phyloP scores from a whole-genome alignment of 2,113 vertebrate genomes.

The Pagrus major region DNA sequence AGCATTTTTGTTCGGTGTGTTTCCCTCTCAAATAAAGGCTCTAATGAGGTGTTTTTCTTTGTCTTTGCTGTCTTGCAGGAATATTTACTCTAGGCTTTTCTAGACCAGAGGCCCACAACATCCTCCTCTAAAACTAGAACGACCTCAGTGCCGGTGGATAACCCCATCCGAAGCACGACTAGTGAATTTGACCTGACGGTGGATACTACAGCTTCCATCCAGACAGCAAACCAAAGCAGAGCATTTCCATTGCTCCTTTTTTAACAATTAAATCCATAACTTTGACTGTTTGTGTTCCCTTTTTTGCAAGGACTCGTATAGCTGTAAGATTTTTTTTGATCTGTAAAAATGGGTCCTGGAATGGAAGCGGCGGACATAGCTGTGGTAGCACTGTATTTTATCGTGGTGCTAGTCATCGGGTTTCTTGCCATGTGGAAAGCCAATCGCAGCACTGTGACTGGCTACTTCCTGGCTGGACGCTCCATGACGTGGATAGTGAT shows the following conservation, averaged over 20 bases:
- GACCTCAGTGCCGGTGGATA: conserved; percentile 91
- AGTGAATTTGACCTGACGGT: conserved; percentile 84
- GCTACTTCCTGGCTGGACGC: conserved; percentile 98
- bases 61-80: conserved; percentile 99
- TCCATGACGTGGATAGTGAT: conserved; percentile 97
- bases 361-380: conserved; percentile 96
- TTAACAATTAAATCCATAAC: conserved; percentile 3
- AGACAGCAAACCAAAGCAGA: conserved; percentile 95
- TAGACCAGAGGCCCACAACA: conserved; percentile 90
- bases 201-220: conserved; percentile 91
- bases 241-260: conserved; percentile 46
- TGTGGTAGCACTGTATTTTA: conserved; percentile 96
- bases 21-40: conserved; percentile 27
- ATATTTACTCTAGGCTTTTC: conserved; percentile 92
- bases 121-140: conserved; percentile 87
- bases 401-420: conserved; percentile 95
- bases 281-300: background rate
- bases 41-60: conserved; percentile 86
- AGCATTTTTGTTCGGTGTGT: conserved; percentile 32
- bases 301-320: conserved; percentile 24
- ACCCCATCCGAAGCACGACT: conserved; percentile 85
- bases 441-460: conserved; percentile 96
- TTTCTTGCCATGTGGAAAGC: conserved; percentile 98
- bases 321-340: conserved; percentile 8
- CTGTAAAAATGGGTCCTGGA: conserved; percentile 87